phyloP scores from a whole-genome alignment of 2,113 vertebrate genomes.

The Neomonachus schauinslandi region DNA sequence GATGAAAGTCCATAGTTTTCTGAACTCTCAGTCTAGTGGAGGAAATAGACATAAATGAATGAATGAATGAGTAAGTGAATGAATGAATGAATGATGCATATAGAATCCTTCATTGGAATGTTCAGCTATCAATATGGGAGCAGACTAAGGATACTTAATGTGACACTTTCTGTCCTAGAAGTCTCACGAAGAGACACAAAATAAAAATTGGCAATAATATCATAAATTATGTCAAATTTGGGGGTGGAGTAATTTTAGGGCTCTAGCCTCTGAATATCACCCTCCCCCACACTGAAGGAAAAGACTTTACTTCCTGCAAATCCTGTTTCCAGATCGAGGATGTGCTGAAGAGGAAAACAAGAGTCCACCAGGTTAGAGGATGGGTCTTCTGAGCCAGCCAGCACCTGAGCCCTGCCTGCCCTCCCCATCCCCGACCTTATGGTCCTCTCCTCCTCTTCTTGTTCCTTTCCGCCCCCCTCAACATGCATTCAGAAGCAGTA shows the following conservation, averaged over 20 bases:
- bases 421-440: accelerated
- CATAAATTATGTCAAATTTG: not conserved
- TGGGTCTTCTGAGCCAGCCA: not conserved
- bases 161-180: not conserved
- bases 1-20: not conserved
- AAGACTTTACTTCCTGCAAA: not conserved
- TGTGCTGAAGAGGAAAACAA: not conserved
- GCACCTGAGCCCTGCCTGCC: not conserved
- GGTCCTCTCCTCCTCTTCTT: not conserved
- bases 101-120: not conserved
- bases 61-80: not conserved
- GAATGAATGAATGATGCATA: not conserved
- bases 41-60: not conserved
- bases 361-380: not conserved
- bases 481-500: not conserved
- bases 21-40: not conserved
- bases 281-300: not conserved
- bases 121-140: not conserved
- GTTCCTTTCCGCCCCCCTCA: not conserved
- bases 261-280: not conserved
- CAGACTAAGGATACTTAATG: not conserved
- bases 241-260: not conserved
- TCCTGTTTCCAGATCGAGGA: not conserved
- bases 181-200: not conserved
- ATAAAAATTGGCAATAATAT: not conserved